Evolutionary conservation across 2,888 invertebrate genomes (phyloP).

Genomic region (Macrosiphum euphorbiae): DNA sequence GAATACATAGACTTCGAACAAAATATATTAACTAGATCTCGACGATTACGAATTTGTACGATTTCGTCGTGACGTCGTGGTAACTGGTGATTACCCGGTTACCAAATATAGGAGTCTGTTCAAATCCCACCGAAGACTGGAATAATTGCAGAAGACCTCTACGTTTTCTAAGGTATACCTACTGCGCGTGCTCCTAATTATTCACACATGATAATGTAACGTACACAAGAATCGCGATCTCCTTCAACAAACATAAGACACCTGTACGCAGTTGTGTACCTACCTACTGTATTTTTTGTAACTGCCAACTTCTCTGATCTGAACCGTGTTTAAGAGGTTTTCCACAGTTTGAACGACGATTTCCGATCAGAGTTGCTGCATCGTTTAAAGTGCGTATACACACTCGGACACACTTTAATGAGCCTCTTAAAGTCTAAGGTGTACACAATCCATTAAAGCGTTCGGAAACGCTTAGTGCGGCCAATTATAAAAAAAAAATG

Average conservation of each 20-base stretch:
- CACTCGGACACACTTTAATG: not conserved
- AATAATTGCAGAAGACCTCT: not conserved
- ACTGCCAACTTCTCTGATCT: not conserved
- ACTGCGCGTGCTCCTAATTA: not conserved
- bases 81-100: not conserved
- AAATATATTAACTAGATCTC: not conserved
- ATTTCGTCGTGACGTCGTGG: not conserved
- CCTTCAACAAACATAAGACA: not conserved
- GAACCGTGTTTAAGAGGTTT: not conserved
- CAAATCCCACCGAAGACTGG: not conserved
- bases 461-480: not conserved
- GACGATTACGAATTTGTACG: not conserved
- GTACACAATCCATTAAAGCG: not conserved
- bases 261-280: not conserved
- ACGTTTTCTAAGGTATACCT: not conserved
- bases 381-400: not conserved
- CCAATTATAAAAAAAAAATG: not conserved
- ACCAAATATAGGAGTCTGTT: not conserved
- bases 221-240: not conserved
- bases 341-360: not conserved
- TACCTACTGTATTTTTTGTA: not conserved
- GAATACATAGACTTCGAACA: not conserved
- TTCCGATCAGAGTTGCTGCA: not conserved
- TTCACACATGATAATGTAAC: not conserved
- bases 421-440: not conserved